Evolutionary conservation across 1,140 invertebrate genomes (phyloP).

Genomic region (Aphidius gifuensis): DNA sequence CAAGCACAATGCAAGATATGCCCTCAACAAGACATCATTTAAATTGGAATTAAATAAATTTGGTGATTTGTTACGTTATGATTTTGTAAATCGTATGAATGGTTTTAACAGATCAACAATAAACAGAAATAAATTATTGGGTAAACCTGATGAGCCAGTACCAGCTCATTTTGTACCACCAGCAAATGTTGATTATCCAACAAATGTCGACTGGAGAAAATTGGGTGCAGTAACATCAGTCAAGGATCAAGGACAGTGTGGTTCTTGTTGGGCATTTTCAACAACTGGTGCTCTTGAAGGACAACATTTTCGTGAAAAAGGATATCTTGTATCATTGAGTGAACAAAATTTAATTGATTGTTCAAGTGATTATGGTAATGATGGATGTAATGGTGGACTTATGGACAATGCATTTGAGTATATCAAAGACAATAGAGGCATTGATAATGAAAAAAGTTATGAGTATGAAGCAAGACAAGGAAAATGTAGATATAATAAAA

Average conservation of each 20-base stretch:
- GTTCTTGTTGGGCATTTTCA: constrained; percentile 94
- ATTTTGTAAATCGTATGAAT: constrained; percentile 74
- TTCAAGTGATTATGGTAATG: constrained; percentile 80
- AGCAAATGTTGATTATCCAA: constrained; percentile 69
- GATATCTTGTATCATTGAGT: constrained; percentile 83
- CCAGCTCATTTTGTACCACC: constrained; percentile 63
- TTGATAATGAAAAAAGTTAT: constrained; percentile 90
- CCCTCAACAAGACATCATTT: background rate
- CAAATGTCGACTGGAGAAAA: constrained; percentile 80
- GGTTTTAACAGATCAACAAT: constrained; percentile 68
- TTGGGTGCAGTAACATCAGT: constrained; percentile 86
- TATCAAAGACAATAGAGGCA: constrained; percentile 79
- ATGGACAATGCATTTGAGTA: constrained; percentile 93
- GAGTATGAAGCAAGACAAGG: constrained; percentile 82
- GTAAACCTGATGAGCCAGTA: constrained; percentile 53
- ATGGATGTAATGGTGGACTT: constrained; percentile 92
- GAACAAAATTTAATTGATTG: constrained; percentile 98
- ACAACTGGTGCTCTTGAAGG: constrained; percentile 91
- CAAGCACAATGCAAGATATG: background rate
- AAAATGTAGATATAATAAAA: constrained; percentile 62
- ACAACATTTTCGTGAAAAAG: constrained; percentile 85
- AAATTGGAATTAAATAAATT: background rate
- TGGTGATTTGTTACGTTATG: constrained; percentile 65
- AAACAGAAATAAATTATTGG: constrained; percentile 35
- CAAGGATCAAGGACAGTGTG: constrained; percentile 92